Evolutionary conservation across 2,797 vertebrate genomes (phyloP).

Genomic region (Varecia variegata): DNA sequence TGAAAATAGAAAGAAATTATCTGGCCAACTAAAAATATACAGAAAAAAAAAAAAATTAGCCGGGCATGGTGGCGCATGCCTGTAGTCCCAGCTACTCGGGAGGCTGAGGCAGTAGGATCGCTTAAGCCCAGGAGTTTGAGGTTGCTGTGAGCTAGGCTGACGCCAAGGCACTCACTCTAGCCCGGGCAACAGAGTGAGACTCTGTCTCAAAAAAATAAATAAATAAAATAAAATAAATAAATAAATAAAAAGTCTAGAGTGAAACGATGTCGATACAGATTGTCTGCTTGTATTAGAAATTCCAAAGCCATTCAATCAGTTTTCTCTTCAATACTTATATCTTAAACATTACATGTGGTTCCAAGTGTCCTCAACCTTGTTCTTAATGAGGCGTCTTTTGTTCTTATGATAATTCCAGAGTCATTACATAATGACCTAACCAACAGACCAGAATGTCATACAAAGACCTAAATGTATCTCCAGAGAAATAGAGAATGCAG

Average conservation of each 20-base stretch:
- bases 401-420: constrained; percentile 42
- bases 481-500: constrained; percentile 31
- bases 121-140: too few relatives aligned
- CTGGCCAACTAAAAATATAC: too few relatives aligned
- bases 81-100: too few relatives aligned
- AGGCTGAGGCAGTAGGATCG: too few relatives aligned
- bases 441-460: constrained; percentile 35
- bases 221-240: too few relatives aligned
- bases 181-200: too few relatives aligned
- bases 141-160: too few relatives aligned
- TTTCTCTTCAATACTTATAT: constrained; percentile 31
- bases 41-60: too few relatives aligned
- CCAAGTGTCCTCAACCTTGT: not conserved
- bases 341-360: constrained; percentile 39
- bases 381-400: constrained; percentile 5
- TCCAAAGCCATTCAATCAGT: constrained; percentile 40
- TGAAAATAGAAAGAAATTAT: too few relatives aligned
- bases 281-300: constrained; percentile 45
- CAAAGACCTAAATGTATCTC: constrained; percentile 13
- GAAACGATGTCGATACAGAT: not conserved
- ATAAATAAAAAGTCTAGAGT: not conserved
- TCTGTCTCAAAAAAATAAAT: not conserved
- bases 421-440: constrained; percentile 46
- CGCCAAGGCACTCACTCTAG: too few relatives aligned
- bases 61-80: too few relatives aligned